Evolutionary conservation across 2,888 invertebrate species (phyloP).

Genomic region (Tetheella fluctuosa): DNA sequence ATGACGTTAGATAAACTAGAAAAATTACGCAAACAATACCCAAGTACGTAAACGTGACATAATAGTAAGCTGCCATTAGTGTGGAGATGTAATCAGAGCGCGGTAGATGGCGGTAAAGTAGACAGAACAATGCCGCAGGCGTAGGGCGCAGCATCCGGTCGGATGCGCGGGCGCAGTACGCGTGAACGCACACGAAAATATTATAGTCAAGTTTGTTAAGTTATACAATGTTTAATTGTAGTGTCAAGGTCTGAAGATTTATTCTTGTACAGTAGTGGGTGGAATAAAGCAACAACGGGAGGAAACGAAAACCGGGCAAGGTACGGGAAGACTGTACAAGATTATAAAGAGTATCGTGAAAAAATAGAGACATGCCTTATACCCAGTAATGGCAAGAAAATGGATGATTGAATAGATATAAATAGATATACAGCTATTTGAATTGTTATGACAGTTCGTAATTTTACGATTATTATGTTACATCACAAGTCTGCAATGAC

Average conservation of each 20-base stretch:
- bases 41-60: constrained; percentile 1
- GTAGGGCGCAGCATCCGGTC: constrained; percentile 54
- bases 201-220: background rate
- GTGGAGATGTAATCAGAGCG: constrained; percentile 5
- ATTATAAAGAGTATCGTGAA: no score
- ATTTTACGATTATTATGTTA: no score
- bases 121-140: constrained; percentile 43
- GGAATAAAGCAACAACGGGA: no score
- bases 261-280: background rate
- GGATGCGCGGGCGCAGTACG: constrained; percentile 25
- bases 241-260: background rate
- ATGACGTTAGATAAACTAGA: constrained; percentile 1
- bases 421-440: no score
- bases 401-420: no score
- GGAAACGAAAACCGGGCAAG: no score
- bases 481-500: no score
- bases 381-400: no score
- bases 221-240: background rate
- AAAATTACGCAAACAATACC: background rate
- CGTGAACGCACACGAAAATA: constrained; percentile 3
- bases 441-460: no score
- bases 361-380: no score
- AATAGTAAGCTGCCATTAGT: constrained; percentile 3
- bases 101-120: constrained; percentile 25
- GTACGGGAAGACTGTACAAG: no score